Conservation (phyloP, 2,888 invertebrate species). For the Pseudeuparius sepicola region DNA sequence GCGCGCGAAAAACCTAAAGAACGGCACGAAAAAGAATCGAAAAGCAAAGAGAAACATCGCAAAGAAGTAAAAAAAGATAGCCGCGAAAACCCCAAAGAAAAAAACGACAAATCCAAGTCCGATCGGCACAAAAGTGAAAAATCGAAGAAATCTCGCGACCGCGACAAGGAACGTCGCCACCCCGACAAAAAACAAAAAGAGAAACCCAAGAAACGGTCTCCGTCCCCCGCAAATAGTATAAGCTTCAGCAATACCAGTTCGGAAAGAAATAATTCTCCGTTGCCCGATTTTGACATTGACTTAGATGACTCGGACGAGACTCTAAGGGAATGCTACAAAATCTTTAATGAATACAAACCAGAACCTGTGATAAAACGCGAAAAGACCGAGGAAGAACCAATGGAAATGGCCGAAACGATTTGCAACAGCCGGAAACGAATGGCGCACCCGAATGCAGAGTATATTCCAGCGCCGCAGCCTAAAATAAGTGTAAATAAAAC, state of each 20-base stretch:
- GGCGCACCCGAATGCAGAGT: too few relatives aligned
- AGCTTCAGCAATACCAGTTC: too few relatives aligned
- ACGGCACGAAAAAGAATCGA: slow-evolving; percentile 3
- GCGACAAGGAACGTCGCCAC: slow-evolving; percentile 17
- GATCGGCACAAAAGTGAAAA: slow-evolving; percentile 8
- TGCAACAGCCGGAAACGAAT: too few relatives aligned
- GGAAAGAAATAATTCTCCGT: too few relatives aligned
- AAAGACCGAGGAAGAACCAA: slow-evolving; percentile 19
- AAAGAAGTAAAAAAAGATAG: slow-evolving; percentile 22
- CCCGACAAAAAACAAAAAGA: slow-evolving; percentile 32
- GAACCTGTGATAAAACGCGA: slow-evolving; percentile 12
- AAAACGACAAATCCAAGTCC: slow-evolving; percentile 13
- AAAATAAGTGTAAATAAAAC: slow-evolving; percentile 1
- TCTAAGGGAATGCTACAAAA: slow-evolving; percentile 65
- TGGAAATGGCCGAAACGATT: slow-evolving; percentile 23
- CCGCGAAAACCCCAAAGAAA: slow-evolving; percentile 1
- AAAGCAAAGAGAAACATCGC: slow-evolving; percentile 22
- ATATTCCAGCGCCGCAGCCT: too few relatives aligned
- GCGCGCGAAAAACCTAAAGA: background rate
- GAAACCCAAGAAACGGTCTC: slow-evolving; percentile 20
- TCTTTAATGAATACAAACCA: slow-evolving; percentile 72
- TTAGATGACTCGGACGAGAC: slow-evolving; percentile 52
- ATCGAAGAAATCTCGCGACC: too few relatives aligned
- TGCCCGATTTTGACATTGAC: slow-evolving; percentile 24
- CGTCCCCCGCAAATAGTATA: too few relatives aligned